A percentile compares a stretch with the other conserved stretches of the same genome.
phyloP scores from a whole-genome alignment of 2,797 vertebrate species.

The Salarias fasciatus region DNA sequence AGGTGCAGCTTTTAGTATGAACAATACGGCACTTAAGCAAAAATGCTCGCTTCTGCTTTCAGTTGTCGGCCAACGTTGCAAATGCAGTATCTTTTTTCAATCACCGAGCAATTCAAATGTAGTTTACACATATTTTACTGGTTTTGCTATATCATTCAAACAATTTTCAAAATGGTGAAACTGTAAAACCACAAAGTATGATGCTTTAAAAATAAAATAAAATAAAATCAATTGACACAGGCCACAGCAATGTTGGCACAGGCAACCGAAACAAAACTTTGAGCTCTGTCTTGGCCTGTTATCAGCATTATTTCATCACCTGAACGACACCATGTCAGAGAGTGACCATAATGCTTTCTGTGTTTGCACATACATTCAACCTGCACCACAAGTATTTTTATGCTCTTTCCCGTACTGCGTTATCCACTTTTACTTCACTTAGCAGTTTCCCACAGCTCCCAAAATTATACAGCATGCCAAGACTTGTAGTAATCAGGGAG shows the following conservation, averaged over 20 bases:
- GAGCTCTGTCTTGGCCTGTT: conserved; percentile 17
- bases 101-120: no score
- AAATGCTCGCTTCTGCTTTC: no score
- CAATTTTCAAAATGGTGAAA: no score
- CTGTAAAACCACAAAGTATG: no score
- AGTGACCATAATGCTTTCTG: conserved; percentile 12
- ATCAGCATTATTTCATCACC: conserved; percentile 15
- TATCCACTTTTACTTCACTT: conserved; percentile 6
- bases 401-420: no score
- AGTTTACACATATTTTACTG: no score
- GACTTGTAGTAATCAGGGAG: conserved; percentile 21
- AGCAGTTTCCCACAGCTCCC: conserved; percentile 16
- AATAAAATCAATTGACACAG: background rate
- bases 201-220: no score
- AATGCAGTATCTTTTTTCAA: no score
- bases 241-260: background rate
- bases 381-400: background rate
- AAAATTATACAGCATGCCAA: conserved; percentile 23
- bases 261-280: conserved; percentile 9
- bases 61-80: no score
- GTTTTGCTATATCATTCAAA: no score
- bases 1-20: no score
- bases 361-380: background rate
- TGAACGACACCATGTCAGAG: conserved; percentile 1
- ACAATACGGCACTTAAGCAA: no score